Evolutionary conservation across 2,113 vertebrate genomes (phyloP), one percentile per base, ranked within the genome.

Genomic region (Synchiropus splendidus): DNA sequence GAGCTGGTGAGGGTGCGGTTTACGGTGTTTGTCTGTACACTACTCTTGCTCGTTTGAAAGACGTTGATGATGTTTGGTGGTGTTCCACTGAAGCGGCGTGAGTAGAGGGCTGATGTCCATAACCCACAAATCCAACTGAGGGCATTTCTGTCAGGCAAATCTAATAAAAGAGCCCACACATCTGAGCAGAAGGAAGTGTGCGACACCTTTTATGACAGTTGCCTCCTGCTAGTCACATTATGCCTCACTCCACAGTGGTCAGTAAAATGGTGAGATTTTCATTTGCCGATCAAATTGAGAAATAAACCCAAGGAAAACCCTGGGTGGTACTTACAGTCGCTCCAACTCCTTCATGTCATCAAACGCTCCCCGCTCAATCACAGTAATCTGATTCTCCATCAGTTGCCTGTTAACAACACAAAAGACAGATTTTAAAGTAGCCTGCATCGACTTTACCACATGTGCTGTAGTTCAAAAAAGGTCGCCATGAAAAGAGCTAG

Each of bases 341-440:
- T 99, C 95, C 68, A 99, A 83, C 73, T 99, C 94, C 84, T 89
- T 96, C 94, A 97, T 87, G 84, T 99, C 95, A 31, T 99, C 94
- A 0, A 99, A 98, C 2, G 90, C 93, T 4, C 95, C 94, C 0
- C 91, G 88, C 58, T 99, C 95, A 47, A 99, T 89, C 2, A 53
- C 55, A 18, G 67, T 87, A 55, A 99, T 95, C 84, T 97, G 94
- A 85, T 99, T 99, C 78, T 98, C 95, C 95, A 99, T 98, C 76
- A 99, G 86, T 79, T 99, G 95, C 82, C 95, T 99, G 82, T 27
- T 27, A 8, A 27, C 21, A 4, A 27, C 30, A 54, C 59, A 76
- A 53, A 38, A 54, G 44, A 68, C 15, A 58, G 27, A 58, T 27
- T 27, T 27, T 5, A 5, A 27, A 27, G 21, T 4, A 5, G 21